phyloP scores from a whole-genome alignment of 2,888 invertebrate genomes.

The Hirtodrosophila confusa region DNA sequence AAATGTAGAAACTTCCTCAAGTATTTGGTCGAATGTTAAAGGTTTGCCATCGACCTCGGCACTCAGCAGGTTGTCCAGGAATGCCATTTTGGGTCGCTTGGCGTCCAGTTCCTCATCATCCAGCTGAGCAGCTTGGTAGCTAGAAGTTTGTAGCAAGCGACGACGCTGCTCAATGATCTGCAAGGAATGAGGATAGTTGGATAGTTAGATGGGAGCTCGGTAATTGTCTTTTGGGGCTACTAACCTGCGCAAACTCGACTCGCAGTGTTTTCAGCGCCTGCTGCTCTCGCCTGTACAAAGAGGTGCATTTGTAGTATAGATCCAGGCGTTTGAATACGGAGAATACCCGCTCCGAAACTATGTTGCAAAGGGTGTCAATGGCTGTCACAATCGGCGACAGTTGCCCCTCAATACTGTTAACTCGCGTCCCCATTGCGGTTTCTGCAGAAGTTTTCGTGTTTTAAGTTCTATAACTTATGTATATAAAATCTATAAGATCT shows the following conservation, averaged over 20 bases:
- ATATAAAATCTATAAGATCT: background rate
- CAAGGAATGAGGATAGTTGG: background rate
- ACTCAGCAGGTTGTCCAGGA: conserved; percentile 74
- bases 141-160: conserved; percentile 20
- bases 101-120: conserved; percentile 32
- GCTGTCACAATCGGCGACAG: conserved; percentile 82
- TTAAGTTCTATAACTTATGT: too few species aligned
- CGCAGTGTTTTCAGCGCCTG: conserved; percentile 71
- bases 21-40: conserved; percentile 69
- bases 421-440: conserved; percentile 66
- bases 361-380: conserved; percentile 78
- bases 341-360: conserved; percentile 53
- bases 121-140: conserved; percentile 7
- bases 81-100: conserved; percentile 69
- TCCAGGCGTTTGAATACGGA: conserved; percentile 58
- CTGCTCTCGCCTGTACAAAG: conserved; percentile 84
- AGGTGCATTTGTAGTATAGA: conserved; percentile 79
- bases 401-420: conserved; percentile 59
- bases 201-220: too few species aligned
- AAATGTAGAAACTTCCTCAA: conserved; percentile 78
- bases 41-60: conserved; percentile 68
- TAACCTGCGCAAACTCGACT: conserved; percentile 41
- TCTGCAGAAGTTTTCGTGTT: conserved; percentile 30
- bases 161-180: conserved; percentile 61
- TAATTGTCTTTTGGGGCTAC: too few species aligned